Base-by-base conservation (phyloP, 64 coral and sea anemone genomes). In the Porites lutea region DNA sequence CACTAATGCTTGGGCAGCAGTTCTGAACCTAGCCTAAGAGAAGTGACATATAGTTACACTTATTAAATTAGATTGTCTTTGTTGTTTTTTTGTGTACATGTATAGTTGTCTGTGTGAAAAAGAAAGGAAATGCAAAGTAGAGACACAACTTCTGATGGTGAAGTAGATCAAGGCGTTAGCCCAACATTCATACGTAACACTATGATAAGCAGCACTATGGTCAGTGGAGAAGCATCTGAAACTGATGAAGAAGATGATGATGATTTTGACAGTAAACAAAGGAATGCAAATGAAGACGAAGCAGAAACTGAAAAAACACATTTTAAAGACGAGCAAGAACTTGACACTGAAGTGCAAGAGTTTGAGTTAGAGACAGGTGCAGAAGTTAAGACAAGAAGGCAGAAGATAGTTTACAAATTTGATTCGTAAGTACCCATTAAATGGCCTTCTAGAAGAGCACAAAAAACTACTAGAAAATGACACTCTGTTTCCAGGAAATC, bases 221-320 rank as follows among this genome's bases (percentile, higher is more conserved):
- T 99, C 5, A 89, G 87, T 65, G 97, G 97, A 20, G 97, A 99
- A 91, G 97, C 97, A 70, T 99, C 97, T 58, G 97, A 99, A 81
- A 96, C 97, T 74, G 97, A 99, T 68, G 96, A 98, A 10, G 97
- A 99, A 85, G 94, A 99, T 71, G 95, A 94, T 22, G 93, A 92
- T 18, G 89, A 89, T 63, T 82, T 75, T 8, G 52, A 19, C 20
- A 12, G 57, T 54, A 66, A 48, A 13, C 55, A 71, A 72, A 55
- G 27, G 22, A 86, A 47, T 23, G 60, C 47, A 47, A 82, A 76
- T 45, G 57, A 4, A 13, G 46, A 49, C 23, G 67, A 73, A 61
- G 61, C 65, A 51, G 80, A 59, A 2, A 44, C 18, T 4, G 21
- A 46, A 6, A n/a, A 45, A 66, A 87, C 67, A 86, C 27, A n/a